phyloP scores from a whole-genome alignment of 2,888 invertebrate genomes.

The Cyclophora punctaria region DNA sequence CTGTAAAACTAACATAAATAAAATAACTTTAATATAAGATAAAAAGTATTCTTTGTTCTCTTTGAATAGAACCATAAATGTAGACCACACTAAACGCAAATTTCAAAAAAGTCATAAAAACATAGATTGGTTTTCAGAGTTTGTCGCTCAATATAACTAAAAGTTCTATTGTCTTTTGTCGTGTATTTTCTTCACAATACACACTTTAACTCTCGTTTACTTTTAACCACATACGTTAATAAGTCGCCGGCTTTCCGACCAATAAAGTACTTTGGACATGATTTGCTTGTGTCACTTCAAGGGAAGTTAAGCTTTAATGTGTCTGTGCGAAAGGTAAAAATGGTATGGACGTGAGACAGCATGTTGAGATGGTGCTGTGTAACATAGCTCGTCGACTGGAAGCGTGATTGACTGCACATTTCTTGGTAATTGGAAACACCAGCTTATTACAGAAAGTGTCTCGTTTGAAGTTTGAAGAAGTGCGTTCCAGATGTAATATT shows the following conservation, averaged over 20 bases:
- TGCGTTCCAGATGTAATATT: neutral
- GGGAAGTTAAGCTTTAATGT: neutral
- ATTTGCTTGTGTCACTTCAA: constrained; percentile 2
- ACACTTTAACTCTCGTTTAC: constrained; percentile 9
- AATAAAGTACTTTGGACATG: constrained; percentile 13
- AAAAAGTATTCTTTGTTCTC: too few relatives aligned
- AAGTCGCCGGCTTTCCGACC: constrained; percentile 6
- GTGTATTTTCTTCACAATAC: constrained; percentile 13
- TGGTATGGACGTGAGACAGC: too few relatives aligned
- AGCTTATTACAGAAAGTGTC: constrained; percentile 34
- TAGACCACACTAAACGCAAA: too few relatives aligned
- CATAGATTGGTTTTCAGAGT: too few relatives aligned
- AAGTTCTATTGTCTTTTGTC: constrained; percentile 10
- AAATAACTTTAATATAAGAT: too few relatives aligned
- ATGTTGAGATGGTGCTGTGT: constrained; percentile 16
- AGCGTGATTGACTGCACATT: constrained; percentile 52
- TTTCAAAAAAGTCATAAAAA: too few relatives aligned
- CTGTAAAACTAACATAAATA: too few relatives aligned
- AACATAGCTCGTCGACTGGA: constrained; percentile 35
- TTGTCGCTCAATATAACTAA: too few relatives aligned
- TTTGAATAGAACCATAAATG: too few relatives aligned
- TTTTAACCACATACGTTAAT: constrained; percentile 19
- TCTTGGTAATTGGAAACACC: constrained; percentile 50
- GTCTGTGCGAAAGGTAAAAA: neutral
- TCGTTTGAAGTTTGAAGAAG: constrained; percentile 28